A percentile compares a stretch with the other conserved stretches of the same genome.
phyloP scores from a whole-genome alignment of 2,888 invertebrate species.

The Portevinia maculata region DNA sequence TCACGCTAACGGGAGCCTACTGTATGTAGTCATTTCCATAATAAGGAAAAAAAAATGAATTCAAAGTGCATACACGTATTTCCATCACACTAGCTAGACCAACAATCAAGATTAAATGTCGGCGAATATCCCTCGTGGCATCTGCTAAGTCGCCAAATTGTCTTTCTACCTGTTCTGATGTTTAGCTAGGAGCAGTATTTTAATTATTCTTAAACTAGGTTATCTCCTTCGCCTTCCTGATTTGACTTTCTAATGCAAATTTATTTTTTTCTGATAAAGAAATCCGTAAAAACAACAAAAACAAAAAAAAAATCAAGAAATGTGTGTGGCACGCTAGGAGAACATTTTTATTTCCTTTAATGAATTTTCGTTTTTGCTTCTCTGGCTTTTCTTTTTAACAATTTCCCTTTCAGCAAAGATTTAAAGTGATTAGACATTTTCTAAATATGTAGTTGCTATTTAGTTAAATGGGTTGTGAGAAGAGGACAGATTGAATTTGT shows the following conservation, averaged over 20 bases:
- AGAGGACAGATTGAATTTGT: conserved; percentile 34
- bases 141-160: neutral
- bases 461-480: conserved; percentile 45
- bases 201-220: conserved; percentile 33
- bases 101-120: neutral
- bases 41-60: no score
- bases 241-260: conserved; percentile 25
- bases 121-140: neutral
- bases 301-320: no score
- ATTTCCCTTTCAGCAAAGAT: conserved; percentile 27
- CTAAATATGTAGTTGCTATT: conserved; percentile 33
- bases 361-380: conserved; percentile 32
- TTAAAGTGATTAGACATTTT: conserved; percentile 48
- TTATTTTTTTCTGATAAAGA: conserved; percentile 18
- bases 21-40: no score
- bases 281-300: conserved; percentile 12
- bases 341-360: conserved; percentile 10
- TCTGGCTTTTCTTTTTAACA: conserved; percentile 3
- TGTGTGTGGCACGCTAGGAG: conserved; percentile 43
- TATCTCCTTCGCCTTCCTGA: conserved; percentile 4
- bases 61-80: no score
- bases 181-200: neutral
- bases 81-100: no score
- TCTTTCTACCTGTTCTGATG: neutral
- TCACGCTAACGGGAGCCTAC: no score